A percentile compares a stretch with the other conserved stretches of the same genome.
phyloP scores from a whole-genome alignment of 2,888 invertebrate genomes.

The Harmothoe impar region DNA sequence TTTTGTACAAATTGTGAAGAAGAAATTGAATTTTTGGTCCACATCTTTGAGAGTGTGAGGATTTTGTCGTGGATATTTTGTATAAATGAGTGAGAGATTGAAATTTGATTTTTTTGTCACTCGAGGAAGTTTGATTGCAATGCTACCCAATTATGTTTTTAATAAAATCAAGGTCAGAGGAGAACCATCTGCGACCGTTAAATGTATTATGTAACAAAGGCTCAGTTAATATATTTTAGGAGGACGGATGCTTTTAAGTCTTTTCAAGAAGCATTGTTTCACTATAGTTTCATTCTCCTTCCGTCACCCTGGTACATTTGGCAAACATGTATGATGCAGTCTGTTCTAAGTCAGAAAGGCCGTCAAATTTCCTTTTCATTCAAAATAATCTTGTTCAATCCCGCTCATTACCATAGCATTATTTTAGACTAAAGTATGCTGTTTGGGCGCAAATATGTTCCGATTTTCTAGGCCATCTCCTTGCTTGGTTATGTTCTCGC shows the following conservation, averaged over 20 bases:
- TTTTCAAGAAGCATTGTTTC: not conserved
- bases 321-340: constrained; percentile 38
- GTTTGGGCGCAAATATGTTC: constrained; percentile 42
- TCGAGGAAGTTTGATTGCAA: constrained; percentile 60
- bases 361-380: constrained; percentile 52
- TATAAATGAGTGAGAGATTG: constrained; percentile 60
- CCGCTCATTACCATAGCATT: constrained; percentile 19
- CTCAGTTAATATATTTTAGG: not conserved
- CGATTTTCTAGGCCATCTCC: constrained; percentile 41
- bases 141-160: constrained; percentile 24
- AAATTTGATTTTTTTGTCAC: constrained; percentile 53
- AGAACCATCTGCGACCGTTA: not conserved
- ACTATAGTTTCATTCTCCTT: constrained; percentile 12
- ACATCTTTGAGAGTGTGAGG: constrained; percentile 52
- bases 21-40: constrained; percentile 43
- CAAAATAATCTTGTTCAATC: constrained; percentile 60
- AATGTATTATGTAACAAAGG: constrained; percentile 37
- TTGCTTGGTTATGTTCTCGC: constrained; percentile 39
- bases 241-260: constrained; percentile 39
- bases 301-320: constrained; percentile 49
- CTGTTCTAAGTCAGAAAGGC: constrained; percentile 18
- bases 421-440: constrained; percentile 15
- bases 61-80: constrained; percentile 56
- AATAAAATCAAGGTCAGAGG: not conserved
- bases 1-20: constrained; percentile 59